Evolutionary conservation across 2,113 vertebrate species (phyloP), one percentile per base, ranked within the genome.

Genomic region (Takifugu flavidus): DNA sequence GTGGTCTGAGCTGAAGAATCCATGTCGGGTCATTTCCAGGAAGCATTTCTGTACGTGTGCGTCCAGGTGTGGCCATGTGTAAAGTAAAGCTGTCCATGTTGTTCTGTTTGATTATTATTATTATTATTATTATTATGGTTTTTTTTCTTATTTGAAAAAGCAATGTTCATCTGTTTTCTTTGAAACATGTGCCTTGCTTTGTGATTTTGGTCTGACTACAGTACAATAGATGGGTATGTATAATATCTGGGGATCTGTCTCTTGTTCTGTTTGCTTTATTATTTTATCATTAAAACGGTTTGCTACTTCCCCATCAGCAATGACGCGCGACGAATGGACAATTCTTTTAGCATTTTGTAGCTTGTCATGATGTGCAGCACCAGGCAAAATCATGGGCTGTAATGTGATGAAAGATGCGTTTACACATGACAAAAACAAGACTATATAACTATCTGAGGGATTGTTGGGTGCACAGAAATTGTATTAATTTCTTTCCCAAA

Each of bases 161-260:
- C 82, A 88, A 65, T 72, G 65, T 80, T 78, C 20, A 29, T 63
- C 4, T 62, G 62, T 82, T 84, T 91, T 67, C 54, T 86, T 88
- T 80, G 26, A 85, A 88, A 85, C 85, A 89, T 89, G 95, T 96
- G 94, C 95, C 95, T 98, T 96, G 93, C 91, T 93, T 91, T 86
- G 79, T 92, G 88, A 64, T 86, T 70, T 78, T 87, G 76, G 79
- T 74, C 80, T 79, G 70, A 88, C 70, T 77, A 84, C 86, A 80
- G 70, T 72, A 82, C 73, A 80, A 64, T 82, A 75, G 76, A 80
- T 83, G 82, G 75, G 64, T 87, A 73, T 78, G 62, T 77, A 73
- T 49, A 57, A 75, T 72, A 70, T 74, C 13, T 29, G 58, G 67
- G 68, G 34, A 68, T 62, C 51, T 42, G 68, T 65, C 54, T 83